These are phyloP conservation scores for Rhinella marina DNA, from an alignment of 2,797 vertebrate genomes.

Conservation along the genomic window DNA sequence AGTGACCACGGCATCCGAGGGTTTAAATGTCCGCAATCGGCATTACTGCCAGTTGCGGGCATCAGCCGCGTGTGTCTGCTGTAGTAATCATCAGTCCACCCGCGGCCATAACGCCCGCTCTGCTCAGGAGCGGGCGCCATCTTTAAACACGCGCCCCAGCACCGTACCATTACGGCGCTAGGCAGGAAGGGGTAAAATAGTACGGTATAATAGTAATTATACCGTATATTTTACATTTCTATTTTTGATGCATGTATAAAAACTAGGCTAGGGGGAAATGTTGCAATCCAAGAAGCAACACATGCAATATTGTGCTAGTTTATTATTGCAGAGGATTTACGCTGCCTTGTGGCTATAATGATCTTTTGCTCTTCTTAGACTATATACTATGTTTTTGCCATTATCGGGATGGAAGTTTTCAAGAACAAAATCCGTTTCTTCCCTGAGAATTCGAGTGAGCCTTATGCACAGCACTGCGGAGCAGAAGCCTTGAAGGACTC, in stretches of 20 bases:
- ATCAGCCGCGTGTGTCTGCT: too few relatives aligned
- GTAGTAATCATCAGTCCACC: too few relatives aligned
- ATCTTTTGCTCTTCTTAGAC: slow-evolving; percentile 74
- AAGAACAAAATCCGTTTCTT: slow-evolving; percentile 82
- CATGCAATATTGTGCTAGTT: not conserved
- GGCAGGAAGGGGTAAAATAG: too few relatives aligned
- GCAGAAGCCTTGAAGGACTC: slow-evolving; percentile 79
- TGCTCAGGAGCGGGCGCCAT: too few relatives aligned
- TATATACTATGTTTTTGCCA: slow-evolving; percentile 90
- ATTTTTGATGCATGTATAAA: too few relatives aligned
- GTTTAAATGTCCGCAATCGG: too few relatives aligned
- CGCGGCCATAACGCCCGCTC: too few relatives aligned
- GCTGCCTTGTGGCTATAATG: not conserved
- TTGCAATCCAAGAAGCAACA: not conserved
- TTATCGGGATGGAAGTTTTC: slow-evolving; percentile 94
- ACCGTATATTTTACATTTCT: not conserved
- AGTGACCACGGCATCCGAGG: too few relatives aligned
- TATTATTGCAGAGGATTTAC: not conserved
- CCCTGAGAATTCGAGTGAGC: slow-evolving; percentile 61
- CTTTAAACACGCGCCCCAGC: too few relatives aligned
- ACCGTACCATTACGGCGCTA: too few relatives aligned
- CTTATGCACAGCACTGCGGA: slow-evolving; percentile 77
- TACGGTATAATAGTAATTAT: not conserved
- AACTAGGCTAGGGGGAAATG: not conserved
- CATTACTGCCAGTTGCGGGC: too few relatives aligned